These are phyloP conservation scores for Coracopsis vasa DNA, from an alignment of 2,113 vertebrate genomes.

Conservation along the genomic window DNA sequence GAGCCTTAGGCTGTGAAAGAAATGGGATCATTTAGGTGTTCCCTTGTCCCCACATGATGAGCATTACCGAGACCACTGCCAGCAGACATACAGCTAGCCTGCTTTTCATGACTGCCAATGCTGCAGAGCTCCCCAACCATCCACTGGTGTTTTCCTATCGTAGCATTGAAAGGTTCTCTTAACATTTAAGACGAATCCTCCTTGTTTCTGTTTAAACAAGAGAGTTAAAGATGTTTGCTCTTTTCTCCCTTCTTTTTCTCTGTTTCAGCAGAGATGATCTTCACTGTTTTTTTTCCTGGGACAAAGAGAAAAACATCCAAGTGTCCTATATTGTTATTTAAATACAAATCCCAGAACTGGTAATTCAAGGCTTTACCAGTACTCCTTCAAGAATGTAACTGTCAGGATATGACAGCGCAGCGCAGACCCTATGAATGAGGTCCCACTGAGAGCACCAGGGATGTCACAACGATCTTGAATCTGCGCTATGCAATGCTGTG, in stretches of 20 bases:
- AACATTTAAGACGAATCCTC: not conserved
- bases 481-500: fast-evolving
- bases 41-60: not conserved
- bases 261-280: not conserved
- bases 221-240: not conserved
- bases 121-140: not conserved
- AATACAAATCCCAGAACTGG: not conserved
- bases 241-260: not conserved
- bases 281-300: not conserved
- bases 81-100: not conserved
- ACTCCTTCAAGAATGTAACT: not conserved
- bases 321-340: not conserved
- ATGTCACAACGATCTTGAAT: not conserved
- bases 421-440: not conserved
- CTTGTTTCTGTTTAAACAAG: not conserved
- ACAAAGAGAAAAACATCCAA: not conserved
- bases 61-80: not conserved
- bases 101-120: not conserved
- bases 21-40: not conserved
- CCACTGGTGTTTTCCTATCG: fast-evolving
- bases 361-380: not conserved
- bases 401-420: not conserved
- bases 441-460: not conserved
- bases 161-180: not conserved
- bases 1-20: not conserved